A percentile compares a stretch with the other conserved stretches of the same genome.
These are phyloP conservation scores for Zalophus californianus DNA, from an alignment of 2,797 vertebrate species.

Conservation along the genomic window DNA sequence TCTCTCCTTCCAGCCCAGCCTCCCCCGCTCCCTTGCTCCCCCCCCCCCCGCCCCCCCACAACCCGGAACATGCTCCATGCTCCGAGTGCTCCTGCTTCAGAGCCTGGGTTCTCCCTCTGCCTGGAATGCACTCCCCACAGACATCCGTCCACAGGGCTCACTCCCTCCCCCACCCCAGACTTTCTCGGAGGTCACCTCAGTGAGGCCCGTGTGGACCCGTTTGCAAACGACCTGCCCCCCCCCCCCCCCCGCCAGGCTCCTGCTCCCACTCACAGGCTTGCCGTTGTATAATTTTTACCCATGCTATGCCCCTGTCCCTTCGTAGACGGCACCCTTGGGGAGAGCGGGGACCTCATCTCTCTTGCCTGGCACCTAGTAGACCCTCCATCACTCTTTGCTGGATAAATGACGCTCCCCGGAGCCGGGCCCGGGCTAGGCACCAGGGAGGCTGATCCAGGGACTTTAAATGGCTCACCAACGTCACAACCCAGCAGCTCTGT, in stretches of 20 bases:
- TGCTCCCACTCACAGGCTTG: background rate
- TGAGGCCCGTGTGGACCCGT: rapidly evolving
- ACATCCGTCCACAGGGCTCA: rapidly evolving
- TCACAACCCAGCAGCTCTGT: background rate
- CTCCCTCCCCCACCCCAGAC: too few species aligned
- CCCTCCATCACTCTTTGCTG: background rate
- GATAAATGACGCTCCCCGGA: background rate
- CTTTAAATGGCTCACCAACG: background rate
- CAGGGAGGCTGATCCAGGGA: too few species aligned
- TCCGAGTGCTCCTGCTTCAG: rapidly evolving
- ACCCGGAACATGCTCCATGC: rapidly evolving
- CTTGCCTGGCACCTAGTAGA: background rate
- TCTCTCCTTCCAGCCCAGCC: background rate
- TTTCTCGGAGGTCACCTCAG: background rate
- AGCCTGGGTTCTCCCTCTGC: background rate
- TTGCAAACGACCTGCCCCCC: background rate
- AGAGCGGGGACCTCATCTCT: background rate
- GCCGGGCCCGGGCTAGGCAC: background rate
- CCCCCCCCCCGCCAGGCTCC: too few species aligned
- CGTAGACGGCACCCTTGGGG: background rate
- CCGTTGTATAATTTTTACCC: background rate
- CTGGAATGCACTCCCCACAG: too few species aligned
- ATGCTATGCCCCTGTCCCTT: too few species aligned
- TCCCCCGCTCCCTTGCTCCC: background rate
- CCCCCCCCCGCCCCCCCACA: too few species aligned